Conservation (phyloP, 2,888 invertebrate genomes). For the Caenorhabditis sp. region DNA sequence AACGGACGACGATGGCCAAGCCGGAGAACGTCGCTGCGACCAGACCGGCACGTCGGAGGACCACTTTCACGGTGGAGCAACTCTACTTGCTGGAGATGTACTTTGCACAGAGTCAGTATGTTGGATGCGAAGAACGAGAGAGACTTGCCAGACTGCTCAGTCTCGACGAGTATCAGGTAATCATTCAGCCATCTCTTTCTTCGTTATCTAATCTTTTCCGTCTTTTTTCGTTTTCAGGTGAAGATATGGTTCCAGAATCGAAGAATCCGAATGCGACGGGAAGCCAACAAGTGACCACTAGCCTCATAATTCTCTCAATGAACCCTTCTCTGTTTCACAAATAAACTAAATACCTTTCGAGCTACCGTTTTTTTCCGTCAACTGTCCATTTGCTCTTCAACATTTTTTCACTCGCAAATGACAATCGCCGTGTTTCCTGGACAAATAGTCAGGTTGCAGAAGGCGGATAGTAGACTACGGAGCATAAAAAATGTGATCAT, state of each 20-base stretch:
- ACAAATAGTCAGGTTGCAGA: slow-evolving; percentile 19
- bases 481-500: slow-evolving; percentile 13
- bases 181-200: too few species aligned
- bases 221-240: slow-evolving; percentile 65
- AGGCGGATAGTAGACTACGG: slow-evolving; percentile 16
- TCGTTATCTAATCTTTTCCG: background rate
- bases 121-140: slow-evolving; percentile 51
- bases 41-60: slow-evolving; percentile 38
- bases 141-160: slow-evolving; percentile 50
- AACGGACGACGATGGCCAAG: slow-evolving; percentile 17
- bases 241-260: slow-evolving; percentile 77
- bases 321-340: background rate
- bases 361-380: background rate
- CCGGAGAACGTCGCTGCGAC: slow-evolving; percentile 16
- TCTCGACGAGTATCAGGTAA: slow-evolving; percentile 59
- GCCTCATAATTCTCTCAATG: background rate
- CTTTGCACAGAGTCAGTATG: slow-evolving; percentile 62
- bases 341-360: background rate
- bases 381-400: slow-evolving; percentile 3
- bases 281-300: slow-evolving; percentile 43
- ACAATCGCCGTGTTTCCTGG: slow-evolving; percentile 19
- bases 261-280: slow-evolving; percentile 65
- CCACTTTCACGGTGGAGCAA: slow-evolving; percentile 63
- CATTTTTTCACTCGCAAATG: slow-evolving; percentile 2
- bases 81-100: slow-evolving; percentile 63